phyloP scores from a whole-genome alignment of 2,113 vertebrate species.

The Origma solitaria region DNA sequence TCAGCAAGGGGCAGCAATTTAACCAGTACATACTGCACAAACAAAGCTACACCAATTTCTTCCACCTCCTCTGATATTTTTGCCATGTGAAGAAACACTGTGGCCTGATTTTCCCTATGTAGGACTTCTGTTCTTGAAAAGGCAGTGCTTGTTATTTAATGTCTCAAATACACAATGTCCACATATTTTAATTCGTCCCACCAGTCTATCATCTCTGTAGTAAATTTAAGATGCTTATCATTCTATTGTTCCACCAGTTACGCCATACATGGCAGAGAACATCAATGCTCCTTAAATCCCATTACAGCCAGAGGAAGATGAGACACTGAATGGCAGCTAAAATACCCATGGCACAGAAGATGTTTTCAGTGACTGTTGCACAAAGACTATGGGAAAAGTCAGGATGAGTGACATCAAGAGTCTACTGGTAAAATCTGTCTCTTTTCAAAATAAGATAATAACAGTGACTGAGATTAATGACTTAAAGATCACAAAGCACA shows the following conservation, averaged over 20 bases:
- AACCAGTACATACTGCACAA: background rate
- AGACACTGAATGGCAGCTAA: background rate
- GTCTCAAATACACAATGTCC: background rate
- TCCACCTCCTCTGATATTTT: background rate
- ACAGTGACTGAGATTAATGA: background rate
- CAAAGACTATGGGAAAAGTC: background rate
- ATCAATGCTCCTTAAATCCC: background rate
- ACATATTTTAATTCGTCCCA: background rate
- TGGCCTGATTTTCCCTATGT: background rate
- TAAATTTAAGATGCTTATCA: background rate
- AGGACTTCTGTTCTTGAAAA: background rate
- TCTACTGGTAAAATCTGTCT: background rate
- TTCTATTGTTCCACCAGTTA: background rate
- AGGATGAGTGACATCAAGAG: background rate
- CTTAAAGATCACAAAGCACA: background rate
- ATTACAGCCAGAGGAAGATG: background rate
- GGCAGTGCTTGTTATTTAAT: background rate
- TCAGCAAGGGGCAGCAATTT: constrained; percentile 37
- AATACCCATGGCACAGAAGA: background rate
- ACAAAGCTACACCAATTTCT: constrained; percentile 9
- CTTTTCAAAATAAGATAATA: background rate
- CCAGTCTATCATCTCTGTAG: background rate
- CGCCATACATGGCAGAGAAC: background rate
- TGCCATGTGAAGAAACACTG: background rate
- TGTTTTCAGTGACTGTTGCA: background rate